These are phyloP conservation scores for Nannoperca australis DNA, from an alignment of 2,797 vertebrate genomes.

Conservation along the genomic window DNA sequence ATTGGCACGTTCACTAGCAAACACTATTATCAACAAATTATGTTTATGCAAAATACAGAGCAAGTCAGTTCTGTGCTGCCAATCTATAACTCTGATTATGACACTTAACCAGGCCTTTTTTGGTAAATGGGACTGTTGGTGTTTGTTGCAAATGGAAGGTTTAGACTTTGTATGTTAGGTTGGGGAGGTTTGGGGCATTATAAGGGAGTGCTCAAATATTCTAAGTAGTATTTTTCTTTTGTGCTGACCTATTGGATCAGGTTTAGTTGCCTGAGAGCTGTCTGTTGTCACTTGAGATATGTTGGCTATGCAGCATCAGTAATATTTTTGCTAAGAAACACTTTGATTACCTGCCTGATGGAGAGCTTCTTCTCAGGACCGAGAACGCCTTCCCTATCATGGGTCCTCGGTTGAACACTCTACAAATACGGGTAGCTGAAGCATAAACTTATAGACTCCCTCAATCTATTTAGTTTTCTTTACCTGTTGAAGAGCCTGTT, in stretches of 20 bases:
- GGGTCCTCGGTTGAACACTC: neutral
- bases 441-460: neutral
- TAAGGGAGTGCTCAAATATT: conserved; percentile 1
- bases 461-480: neutral
- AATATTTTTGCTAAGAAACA: neutral
- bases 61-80: neutral
- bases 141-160: neutral
- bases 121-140: neutral
- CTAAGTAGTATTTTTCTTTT: conserved; percentile 1
- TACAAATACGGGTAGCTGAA: conserved; percentile 1
- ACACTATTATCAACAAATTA: conserved; percentile 19
- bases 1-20: conserved; percentile 10
- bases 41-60: neutral
- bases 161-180: neutral
- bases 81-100: neutral
- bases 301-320: neutral
- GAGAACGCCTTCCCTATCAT: neutral
- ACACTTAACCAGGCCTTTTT: neutral
- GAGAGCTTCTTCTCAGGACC: neutral
- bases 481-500: conserved; percentile 32
- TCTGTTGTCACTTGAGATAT: conserved; percentile 12
- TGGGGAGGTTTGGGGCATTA: neutral
- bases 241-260: neutral
- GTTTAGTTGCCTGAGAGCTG: conserved; percentile 11
- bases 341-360: conserved; percentile 1